Evolutionary conservation across 2,888 invertebrate genomes (phyloP), one percentile per base, ranked within the genome.

Genomic region (Flabesymbios commensalis): DNA sequence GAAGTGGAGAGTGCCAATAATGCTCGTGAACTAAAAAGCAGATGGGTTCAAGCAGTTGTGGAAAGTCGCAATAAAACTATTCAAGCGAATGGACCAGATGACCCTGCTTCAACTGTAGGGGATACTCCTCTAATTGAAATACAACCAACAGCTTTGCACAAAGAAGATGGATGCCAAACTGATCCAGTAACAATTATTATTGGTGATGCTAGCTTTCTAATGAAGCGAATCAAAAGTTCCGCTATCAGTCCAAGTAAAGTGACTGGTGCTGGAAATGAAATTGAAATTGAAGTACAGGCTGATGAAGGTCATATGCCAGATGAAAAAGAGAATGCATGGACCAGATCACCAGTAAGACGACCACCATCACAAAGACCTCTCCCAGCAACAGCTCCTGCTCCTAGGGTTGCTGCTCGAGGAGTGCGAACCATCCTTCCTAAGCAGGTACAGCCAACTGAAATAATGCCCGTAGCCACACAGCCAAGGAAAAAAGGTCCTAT

Each of bases 151-250:
- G 4, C 32, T 31, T 39, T n/a, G 28, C 17, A 7, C 39, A 17
- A 24, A 10, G 62, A 65, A 24, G 52, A 51, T 29, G 58, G 39
- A 10, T 43, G 43, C 1, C 71, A 71, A 57, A 71, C 71, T 5
- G 71, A 71, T 33, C 71, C 71, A 7, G 71, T 71, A 2, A 71
- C 71, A 17, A 71, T 71, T 56, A 71, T 71, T 52, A 71, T 71
- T 14, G 71, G 71, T 17, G 71, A 71, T 28, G 71, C 71, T 2
- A 68, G 68, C 33, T 67, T 70, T 54, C 56, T 71, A 29, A 64
- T 71, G 5, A 61, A 71, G 51, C 68, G 65, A 51, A 55, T 71
- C 17, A 68, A 71, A 41, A 63, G 61, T 17, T 65, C 67, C 1
- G 55, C 66, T n/a, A 24, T 55, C 17, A 59, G 51, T 45, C 58